Percentiles rank a stretch among this genome's conserved stretches.
phyloP scores from a whole-genome alignment of 2,113 vertebrate species.

The Nothoprocta pentlandii region DNA sequence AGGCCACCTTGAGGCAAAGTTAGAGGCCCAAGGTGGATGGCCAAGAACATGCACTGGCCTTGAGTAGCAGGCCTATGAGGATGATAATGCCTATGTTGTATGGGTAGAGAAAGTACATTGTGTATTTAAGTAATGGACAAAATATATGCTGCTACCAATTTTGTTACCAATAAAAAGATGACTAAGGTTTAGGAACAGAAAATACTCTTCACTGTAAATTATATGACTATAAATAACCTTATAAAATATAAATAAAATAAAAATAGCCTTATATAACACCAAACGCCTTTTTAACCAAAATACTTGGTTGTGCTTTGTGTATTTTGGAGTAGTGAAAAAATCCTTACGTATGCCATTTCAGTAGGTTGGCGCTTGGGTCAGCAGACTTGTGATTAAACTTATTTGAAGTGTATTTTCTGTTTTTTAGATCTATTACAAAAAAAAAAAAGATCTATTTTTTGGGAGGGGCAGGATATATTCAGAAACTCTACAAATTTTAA shows the following conservation, averaged over 20 bases:
- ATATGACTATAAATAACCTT: background rate
- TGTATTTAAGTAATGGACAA: background rate
- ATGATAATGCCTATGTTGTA: constrained; percentile 20
- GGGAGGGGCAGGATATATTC: background rate
- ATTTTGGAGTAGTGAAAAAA: background rate
- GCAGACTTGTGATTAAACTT: constrained; percentile 22
- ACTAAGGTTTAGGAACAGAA: constrained; percentile 52
- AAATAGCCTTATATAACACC: background rate
- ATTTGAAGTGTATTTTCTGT: constrained; percentile 55
- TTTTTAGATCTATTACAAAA: constrained; percentile 44
- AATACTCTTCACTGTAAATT: constrained; percentile 27
- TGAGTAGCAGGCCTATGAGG: constrained; percentile 41
- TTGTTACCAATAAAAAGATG: background rate
- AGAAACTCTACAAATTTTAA: background rate
- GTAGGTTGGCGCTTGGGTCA: background rate
- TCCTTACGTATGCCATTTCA: background rate
- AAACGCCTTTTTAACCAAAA: background rate
- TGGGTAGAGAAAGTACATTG: background rate
- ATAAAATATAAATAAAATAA: background rate
- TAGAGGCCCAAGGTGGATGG: constrained; percentile 49
- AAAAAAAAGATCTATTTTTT: background rate
- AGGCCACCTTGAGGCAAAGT: constrained; percentile 68
- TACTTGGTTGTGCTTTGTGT: background rate
- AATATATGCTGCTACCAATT: constrained; percentile 9
- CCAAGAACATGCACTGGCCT: constrained; percentile 30